These are phyloP conservation scores for Zygaena filipendulae DNA, from an alignment of 2,888 invertebrate species.

Conservation along the genomic window DNA sequence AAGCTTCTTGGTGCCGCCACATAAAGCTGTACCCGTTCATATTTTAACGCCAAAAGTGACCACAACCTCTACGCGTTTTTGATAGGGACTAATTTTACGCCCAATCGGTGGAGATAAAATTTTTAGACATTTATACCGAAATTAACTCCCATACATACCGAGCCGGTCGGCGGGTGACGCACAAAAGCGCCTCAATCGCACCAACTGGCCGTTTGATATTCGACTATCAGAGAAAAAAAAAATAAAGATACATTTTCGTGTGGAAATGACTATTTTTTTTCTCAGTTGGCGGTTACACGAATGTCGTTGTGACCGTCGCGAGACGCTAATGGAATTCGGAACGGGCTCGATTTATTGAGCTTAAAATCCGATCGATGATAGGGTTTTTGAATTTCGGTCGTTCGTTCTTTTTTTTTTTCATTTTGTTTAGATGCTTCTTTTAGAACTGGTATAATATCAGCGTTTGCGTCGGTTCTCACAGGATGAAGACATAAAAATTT, in stretches of 20 bases:
- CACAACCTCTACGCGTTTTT: constrained; percentile 45
- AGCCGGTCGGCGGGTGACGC: too few species aligned
- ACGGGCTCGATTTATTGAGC: constrained; percentile 32
- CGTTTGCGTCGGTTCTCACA: constrained; percentile 42
- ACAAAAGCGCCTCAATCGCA: constrained; percentile 37
- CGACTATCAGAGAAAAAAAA: constrained; percentile 38
- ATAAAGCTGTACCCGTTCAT: constrained; percentile 52
- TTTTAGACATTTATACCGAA: constrained; percentile 53
- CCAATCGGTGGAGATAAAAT: constrained; percentile 57
- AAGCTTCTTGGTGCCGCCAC: constrained; percentile 44
- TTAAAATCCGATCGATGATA: constrained; percentile 36
- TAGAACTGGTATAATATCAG: constrained; percentile 30
- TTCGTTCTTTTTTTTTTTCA: constrained; percentile 26
- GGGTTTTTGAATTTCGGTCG: too few species aligned
- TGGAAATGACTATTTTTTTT: constrained; percentile 51
- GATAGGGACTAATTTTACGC: constrained; percentile 55
- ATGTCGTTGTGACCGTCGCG: constrained; percentile 53
- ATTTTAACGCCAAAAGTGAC: constrained; percentile 55
- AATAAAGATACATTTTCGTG: constrained; percentile 42
- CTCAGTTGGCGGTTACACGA: constrained; percentile 44
- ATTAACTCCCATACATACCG: too few species aligned
- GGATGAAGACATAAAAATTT: constrained; percentile 66
- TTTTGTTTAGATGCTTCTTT: constrained; percentile 19
- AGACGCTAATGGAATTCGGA: constrained; percentile 44
- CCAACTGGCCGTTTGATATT: constrained; percentile 25